These are phyloP conservation scores for Orchesella cincta DNA, from an alignment of 1,140 invertebrate genomes.

Conservation along the genomic window DNA sequence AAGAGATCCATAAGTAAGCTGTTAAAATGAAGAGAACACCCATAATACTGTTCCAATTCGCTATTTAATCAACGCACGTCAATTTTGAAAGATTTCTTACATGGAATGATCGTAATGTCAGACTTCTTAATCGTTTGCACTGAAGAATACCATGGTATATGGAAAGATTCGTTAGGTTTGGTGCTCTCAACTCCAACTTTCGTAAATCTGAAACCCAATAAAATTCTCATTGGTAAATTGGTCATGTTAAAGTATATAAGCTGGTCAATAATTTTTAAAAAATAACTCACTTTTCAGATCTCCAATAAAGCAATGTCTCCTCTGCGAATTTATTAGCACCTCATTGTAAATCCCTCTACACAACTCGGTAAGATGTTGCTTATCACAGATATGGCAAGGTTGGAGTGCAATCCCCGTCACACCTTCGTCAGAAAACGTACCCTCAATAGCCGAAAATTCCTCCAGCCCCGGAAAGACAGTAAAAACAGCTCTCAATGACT, in stretches of 20 bases:
- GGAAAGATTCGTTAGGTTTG: conserved; percentile 34
- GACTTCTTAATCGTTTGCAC: conserved; percentile 22
- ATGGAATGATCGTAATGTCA: conserved; percentile 37
- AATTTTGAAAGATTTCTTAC: conserved; percentile 15
- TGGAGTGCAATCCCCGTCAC: conserved; percentile 30
- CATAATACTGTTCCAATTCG: no score
- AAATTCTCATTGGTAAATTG: no score
- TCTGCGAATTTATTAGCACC: conserved; percentile 26
- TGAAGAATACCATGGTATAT: conserved; percentile 31
- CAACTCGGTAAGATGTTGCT: conserved; percentile 34
- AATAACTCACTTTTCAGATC: conserved; percentile 32
- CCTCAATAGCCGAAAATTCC: conserved; percentile 36
- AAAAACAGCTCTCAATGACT: conserved; percentile 33
- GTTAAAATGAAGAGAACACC: background rate
- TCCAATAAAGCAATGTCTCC: conserved; percentile 29
- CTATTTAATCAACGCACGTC: no score
- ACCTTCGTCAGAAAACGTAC: conserved; percentile 31
- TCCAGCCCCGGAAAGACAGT: conserved; percentile 25
- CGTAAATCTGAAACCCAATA: conserved; percentile 29
- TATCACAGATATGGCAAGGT: conserved; percentile 29
- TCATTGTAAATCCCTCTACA: conserved; percentile 38
- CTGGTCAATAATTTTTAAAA: background rate
- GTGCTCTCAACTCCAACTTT: conserved; percentile 33
- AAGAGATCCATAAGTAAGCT: conserved; percentile 37
- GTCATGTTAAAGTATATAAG: no score